phyloP scores from a whole-genome alignment of 2,888 invertebrate genomes.

The Syritta pipiens region DNA sequence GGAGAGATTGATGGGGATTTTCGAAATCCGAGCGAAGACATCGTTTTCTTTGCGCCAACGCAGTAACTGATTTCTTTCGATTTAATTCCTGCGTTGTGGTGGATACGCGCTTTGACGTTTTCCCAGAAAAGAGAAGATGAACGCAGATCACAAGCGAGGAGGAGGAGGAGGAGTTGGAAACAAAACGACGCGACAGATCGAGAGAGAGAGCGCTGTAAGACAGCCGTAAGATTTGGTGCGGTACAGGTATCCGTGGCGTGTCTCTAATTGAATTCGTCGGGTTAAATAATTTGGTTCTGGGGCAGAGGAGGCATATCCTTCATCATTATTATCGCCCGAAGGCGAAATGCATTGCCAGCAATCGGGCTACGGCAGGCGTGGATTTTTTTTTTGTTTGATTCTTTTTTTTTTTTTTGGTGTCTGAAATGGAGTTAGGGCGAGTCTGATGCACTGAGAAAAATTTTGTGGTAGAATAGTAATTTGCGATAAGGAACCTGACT shows the following conservation, averaged over 20 bases:
- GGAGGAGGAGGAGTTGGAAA: neutral
- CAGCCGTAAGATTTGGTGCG: constrained; percentile 27
- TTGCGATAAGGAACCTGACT: neutral
- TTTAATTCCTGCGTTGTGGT: constrained; percentile 47
- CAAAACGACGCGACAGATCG: constrained; percentile 5
- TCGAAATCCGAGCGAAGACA: constrained; percentile 62
- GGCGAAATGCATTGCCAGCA: constrained; percentile 26
- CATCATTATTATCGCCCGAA: constrained; percentile 43
- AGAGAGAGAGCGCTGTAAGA: constrained; percentile 8
- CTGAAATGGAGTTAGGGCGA: neutral
- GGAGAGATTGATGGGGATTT: constrained; percentile 66
- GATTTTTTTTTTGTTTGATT: constrained; percentile 1
- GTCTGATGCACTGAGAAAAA: constrained; percentile 27
- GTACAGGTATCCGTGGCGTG: constrained; percentile 69
- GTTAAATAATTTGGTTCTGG: constrained; percentile 79
- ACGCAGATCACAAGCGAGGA: neutral
- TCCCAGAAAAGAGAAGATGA: constrained; percentile 72
- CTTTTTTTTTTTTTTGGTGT: neutral
- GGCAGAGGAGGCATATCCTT: constrained; percentile 71
- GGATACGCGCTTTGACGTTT: constrained; percentile 68
- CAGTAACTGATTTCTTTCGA: constrained; percentile 64
- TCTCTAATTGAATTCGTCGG: constrained; percentile 79
- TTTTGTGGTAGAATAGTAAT: neutral
- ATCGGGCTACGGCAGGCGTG: constrained; percentile 18
- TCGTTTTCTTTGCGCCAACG: constrained; percentile 65